phyloP scores from a whole-genome alignment of 2,797 vertebrate genomes.

The Intellagama lesueurii region DNA sequence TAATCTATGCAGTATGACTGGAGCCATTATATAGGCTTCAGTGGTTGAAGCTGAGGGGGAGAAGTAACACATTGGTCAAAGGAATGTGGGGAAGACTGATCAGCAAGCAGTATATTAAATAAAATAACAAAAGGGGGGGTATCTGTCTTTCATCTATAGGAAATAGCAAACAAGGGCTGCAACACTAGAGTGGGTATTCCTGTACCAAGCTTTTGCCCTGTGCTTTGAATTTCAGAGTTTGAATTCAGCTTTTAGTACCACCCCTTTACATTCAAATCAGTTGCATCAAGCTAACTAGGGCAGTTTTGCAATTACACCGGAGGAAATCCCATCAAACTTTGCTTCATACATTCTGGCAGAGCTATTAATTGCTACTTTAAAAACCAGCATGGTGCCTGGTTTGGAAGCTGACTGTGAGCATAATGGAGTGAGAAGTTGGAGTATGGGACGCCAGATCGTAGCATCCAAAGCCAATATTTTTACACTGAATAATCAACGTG shows the following conservation, averaged over 20 bases:
- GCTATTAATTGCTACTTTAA: conserved; percentile 53
- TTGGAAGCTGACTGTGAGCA: conserved; percentile 48
- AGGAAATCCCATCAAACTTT: conserved; percentile 43
- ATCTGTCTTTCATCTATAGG: conserved; percentile 51
- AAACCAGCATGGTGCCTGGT: conserved; percentile 34
- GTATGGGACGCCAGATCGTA: conserved; percentile 13
- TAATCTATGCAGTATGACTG: conserved; percentile 30
- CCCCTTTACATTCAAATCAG: conserved; percentile 23
- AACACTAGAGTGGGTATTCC: conserved; percentile 39
- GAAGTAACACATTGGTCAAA: conserved; percentile 32
- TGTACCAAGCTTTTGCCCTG: conserved; percentile 22
- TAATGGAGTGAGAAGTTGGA: conserved; percentile 40
- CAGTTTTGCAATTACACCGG: conserved; percentile 35
- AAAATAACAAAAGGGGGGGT: conserved; percentile 20
- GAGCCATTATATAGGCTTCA: conserved; percentile 47
- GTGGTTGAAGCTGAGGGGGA: conserved; percentile 36
- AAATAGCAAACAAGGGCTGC: conserved; percentile 10
- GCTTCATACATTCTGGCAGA: conserved; percentile 44
- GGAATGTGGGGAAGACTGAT: conserved; percentile 62
- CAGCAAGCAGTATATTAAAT: conserved; percentile 38
- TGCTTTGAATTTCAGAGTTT: background rate
- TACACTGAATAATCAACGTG: conserved; percentile 44
- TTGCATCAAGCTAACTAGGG: conserved; percentile 18
- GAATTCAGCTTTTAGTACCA: background rate
- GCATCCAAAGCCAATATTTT: conserved; percentile 30